Evolutionary conservation across 37 sponge, comb jelly and placozoan genomes (phyloP), one percentile per base, ranked within the genome.

Genomic region (Ianthella basta): DNA sequence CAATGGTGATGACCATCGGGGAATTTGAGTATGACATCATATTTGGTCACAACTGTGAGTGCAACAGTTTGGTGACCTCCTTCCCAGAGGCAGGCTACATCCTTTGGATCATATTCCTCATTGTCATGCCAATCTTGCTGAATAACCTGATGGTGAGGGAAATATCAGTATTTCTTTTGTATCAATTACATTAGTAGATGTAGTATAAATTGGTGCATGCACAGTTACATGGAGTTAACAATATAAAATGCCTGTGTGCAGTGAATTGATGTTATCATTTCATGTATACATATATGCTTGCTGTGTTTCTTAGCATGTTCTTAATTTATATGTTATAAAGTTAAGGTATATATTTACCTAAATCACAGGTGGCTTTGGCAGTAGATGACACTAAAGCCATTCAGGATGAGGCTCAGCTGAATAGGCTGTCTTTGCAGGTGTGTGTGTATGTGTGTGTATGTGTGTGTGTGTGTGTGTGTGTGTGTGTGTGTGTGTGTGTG

Each of bases 361-460:
- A 53, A 33, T 23, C 55, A 21, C 82, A 97, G 98, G 92, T 98
- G 83, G 99, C 97, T 93, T 78, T 99, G 79, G 99, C 99, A 85
- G 99, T 99, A 55, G 99, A 99, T 69, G 99, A 99, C 61, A 99
- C 97, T 66, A 95, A 99, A 74, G 95, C 87, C 23, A 93, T 95
- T 33, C 95, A 93, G 50, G 88, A 93, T 24, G 72, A 94, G 6
- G 99, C 99, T 59, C 86, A 69, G 13, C 86, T 97, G 40, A 89
- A 93, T 40, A 85, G 94, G 15, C 80, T 94, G 18, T 91, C 90
- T 24, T 85, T 99, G 87, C 89, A 96, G 87, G 97, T 98, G 5
- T 85, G 87, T 82, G 13, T 34, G n/a, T 21, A 16, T n/a, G 16
- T 12, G 1, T 25, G 68, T 55, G 14, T 21, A 20, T 24, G 56